Percentiles rank a stretch among this genome's conserved stretches.
Evolutionary conservation across 2,113 vertebrate genomes (phyloP).

Genomic region (Menidia beryllina): DNA sequence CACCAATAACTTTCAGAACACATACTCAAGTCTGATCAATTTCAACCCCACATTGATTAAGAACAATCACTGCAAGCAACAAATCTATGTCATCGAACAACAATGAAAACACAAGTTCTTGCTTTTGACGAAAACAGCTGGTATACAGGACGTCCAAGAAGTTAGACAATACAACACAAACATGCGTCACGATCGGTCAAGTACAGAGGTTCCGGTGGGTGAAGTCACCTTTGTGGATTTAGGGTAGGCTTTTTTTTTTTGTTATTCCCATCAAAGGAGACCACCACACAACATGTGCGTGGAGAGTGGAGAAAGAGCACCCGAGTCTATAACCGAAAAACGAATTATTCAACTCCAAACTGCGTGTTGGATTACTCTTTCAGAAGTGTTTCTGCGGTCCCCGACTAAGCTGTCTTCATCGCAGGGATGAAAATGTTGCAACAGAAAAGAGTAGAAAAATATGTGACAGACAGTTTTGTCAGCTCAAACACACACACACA

Average conservation of each 20-base stretch:
- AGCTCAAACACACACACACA: constrained; percentile 18
- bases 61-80: constrained; percentile 79
- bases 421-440: constrained; percentile 56
- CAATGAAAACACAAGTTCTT: constrained; percentile 74
- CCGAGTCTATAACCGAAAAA: constrained; percentile 54
- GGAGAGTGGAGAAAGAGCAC: constrained; percentile 57
- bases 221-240: constrained; percentile 34
- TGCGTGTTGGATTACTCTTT: constrained; percentile 55
- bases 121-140: constrained; percentile 75
- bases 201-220: constrained; percentile 45
- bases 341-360: constrained; percentile 43
- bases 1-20: constrained; percentile 75
- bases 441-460: constrained; percentile 70
- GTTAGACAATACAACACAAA: constrained; percentile 78
- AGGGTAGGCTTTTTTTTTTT: constrained; percentile 22
- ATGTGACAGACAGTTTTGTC: constrained; percentile 59
- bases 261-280: constrained; percentile 32
- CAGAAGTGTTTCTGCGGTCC: constrained; percentile 66
- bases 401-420: constrained; percentile 61
- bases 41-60: constrained; percentile 78
- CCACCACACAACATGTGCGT: constrained; percentile 7
- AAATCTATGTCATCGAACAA: constrained; percentile 73
- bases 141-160: constrained; percentile 76
- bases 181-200: constrained; percentile 74
- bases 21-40: constrained; percentile 71